A percentile compares a stretch with the other conserved stretches of the same genome.
Conservation (phyloP, 2,888 invertebrate species). For the Microctonus hyperodae region DNA sequence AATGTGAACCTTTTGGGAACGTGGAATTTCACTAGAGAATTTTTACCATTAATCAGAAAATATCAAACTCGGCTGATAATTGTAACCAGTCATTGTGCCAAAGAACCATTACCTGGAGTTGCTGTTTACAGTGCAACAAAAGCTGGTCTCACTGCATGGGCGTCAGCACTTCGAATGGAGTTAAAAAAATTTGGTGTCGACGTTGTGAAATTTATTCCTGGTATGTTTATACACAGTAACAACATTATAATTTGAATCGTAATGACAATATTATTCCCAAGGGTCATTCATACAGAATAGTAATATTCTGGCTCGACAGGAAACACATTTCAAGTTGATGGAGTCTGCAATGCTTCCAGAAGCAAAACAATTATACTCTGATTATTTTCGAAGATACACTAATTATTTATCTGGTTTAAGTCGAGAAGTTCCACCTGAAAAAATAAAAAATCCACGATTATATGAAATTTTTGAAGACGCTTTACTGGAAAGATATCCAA, state of each 20-base stretch:
- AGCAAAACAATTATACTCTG: conserved; percentile 70
- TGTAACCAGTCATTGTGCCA: conserved; percentile 84
- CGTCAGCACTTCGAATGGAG: conserved; percentile 77
- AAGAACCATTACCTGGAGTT: conserved; percentile 75
- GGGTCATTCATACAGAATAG: conserved; percentile 77
- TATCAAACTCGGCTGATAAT: conserved; percentile 74
- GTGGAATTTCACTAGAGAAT: conserved; percentile 75
- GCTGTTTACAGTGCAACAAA: conserved; percentile 84
- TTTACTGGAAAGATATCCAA: conserved; percentile 69
- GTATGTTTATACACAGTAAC: conserved; percentile 60
- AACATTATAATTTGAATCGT: not conserved
- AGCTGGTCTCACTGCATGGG: conserved; percentile 78
- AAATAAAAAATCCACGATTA: conserved; percentile 66
- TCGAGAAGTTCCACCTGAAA: conserved; percentile 64
- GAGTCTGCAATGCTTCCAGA: conserved; percentile 69
- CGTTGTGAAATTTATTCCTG: conserved; percentile 80
- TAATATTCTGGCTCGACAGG: conserved; percentile 73
- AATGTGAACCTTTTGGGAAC: conserved; percentile 87
- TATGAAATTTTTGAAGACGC: conserved; percentile 72
- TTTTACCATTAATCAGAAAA: conserved; percentile 74
- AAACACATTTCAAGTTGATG: conserved; percentile 71
- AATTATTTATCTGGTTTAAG: conserved; percentile 67
- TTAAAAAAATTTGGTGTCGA: conserved; percentile 74
- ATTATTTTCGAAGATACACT: conserved; percentile 72
- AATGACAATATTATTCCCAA: conserved; percentile 46